Percentiles rank a stretch among this genome's conserved stretches.
phyloP scores from a whole-genome alignment of 1,140 invertebrate genomes.

The Drosophila micromelanica region DNA sequence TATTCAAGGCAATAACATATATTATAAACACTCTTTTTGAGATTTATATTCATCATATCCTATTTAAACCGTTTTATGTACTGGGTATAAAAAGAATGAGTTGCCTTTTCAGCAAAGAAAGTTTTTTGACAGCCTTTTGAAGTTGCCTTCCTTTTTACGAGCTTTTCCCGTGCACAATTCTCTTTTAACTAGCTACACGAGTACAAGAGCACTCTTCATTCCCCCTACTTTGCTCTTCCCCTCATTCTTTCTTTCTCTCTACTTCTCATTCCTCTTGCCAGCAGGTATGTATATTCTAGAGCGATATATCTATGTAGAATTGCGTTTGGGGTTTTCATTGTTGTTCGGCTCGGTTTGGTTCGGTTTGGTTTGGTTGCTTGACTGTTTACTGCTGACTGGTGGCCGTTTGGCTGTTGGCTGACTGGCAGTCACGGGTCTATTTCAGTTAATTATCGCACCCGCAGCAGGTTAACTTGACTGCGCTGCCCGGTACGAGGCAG shows the following conservation, averaged over 20 bases:
- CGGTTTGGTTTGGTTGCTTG: slow-evolving; percentile 35
- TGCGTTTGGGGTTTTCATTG: slow-evolving; percentile 34
- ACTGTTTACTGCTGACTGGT: not conserved
- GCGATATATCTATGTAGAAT: slow-evolving; percentile 30
- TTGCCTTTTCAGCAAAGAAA: slow-evolving; percentile 29
- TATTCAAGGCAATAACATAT: no score
- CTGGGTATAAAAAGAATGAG: slow-evolving; percentile 8
- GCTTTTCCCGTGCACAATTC: slow-evolving; percentile 23
- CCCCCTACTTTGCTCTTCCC: not conserved
- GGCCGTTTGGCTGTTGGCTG: not conserved
- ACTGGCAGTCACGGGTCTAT: slow-evolving; percentile 76
- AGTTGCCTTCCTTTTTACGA: slow-evolving; percentile 39
- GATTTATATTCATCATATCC: not conserved
- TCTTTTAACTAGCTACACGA: slow-evolving; percentile 18
- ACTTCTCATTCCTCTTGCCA: not conserved
- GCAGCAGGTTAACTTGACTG: slow-evolving; percentile 56
- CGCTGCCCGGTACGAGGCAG: slow-evolving; percentile 32
- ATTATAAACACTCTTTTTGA: no score
- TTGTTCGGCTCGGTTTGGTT: slow-evolving; percentile 14
- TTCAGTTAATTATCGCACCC: slow-evolving; percentile 79
- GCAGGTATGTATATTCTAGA: slow-evolving; percentile 11
- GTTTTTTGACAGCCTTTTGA: slow-evolving; percentile 34
- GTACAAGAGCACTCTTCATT: slow-evolving; percentile 10
- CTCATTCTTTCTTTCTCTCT: not conserved
- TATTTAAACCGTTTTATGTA: not conserved